Base-by-base conservation (phyloP, 2,888 invertebrate species). In the Cheilosia variabilis region DNA sequence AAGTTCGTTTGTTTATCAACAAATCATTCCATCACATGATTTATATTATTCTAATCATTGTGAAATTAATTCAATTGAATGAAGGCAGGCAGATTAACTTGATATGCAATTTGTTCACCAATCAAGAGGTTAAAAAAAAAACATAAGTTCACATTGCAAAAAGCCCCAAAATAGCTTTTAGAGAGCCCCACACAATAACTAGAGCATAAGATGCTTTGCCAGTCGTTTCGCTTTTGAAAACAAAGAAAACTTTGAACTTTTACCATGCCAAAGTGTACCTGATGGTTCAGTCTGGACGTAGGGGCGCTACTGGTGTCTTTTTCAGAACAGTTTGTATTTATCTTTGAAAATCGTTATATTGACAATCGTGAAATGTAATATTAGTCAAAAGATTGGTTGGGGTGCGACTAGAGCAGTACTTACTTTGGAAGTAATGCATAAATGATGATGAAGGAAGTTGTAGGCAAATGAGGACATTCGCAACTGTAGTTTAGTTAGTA, bases 221-320 rank as follows among this genome's bases (percentile, higher is more conserved):
- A 72, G 34, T 41, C 31, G 45, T 17, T 57, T 60, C 31, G 45
- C 27, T 57, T 66, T 79, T 65, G 45, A 79, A 79, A 83, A 79
- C 83, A 83, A 83, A 79, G 83, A 73, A 78, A 78, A 83, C 73
- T 78, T 72, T 79, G 73, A 73, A 83, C 73, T 79, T 72, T 79
- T 65, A 19, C 31, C 53, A 24, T 66, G 37, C 37, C 53, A 31
- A 53, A 43, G 55, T 68, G 73, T 73, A 63, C 58, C 73, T 83
- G 79, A 37, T 58, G 31, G 52, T 63, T 15, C 3, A n/a, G 52
- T 31, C 13, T 45, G 45, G 83, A 84, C 45, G 17, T n/a, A 69
- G 78, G 78, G 37, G 45, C 7, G 1, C 2, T 13, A 6, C 1
- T 13, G 17, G 2, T 19, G 6, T 17, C 13, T 5, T 50, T 53